Conservation (phyloP, 1,140 invertebrate species). For the Cepaea nemoralis region DNA sequence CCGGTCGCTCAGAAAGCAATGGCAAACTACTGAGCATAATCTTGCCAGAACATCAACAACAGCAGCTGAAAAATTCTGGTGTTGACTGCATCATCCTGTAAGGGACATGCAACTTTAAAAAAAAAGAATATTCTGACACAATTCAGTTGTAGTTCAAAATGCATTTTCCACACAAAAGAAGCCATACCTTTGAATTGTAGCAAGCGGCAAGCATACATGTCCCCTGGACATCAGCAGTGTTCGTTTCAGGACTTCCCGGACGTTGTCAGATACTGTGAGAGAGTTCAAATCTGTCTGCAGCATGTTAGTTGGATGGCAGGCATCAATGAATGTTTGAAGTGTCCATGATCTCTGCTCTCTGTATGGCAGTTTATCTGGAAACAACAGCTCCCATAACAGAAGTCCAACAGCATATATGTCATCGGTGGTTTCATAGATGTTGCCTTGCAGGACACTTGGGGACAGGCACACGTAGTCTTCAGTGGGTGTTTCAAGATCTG, state of each 20-base stretch:
- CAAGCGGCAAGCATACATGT: constrained; percentile 7
- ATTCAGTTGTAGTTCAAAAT: too few relatives aligned
- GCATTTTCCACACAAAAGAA: too few relatives aligned
- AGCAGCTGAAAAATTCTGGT: too few relatives aligned
- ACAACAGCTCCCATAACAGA: constrained; percentile 49
- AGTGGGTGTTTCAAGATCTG: constrained; percentile 26
- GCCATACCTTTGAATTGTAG: constrained; percentile 4
- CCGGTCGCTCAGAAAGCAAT: too few relatives aligned
- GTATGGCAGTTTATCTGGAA: constrained; percentile 40
- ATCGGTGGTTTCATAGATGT: constrained; percentile 44
- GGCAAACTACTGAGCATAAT: too few relatives aligned
- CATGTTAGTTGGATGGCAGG: constrained; percentile 48
- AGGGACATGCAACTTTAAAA: too few relatives aligned
- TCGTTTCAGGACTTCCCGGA: constrained; percentile 2
- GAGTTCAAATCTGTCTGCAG: constrained; percentile 13
- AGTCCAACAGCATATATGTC: constrained; percentile 60
- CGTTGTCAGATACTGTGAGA: neutral
- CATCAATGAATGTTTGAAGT: constrained; percentile 44
- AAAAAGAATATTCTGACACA: too few relatives aligned
- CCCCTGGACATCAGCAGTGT: constrained; percentile 24
- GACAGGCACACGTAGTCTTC: constrained; percentile 50
- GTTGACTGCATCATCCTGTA: too few relatives aligned
- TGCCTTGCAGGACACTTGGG: constrained; percentile 53
- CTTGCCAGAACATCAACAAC: too few relatives aligned
- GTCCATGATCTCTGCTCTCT: constrained; percentile 37